Evolutionary conservation across 2,113 vertebrate genomes (phyloP), one percentile per base, ranked within the genome.

Genomic region (Gavialis gangeticus): DNA sequence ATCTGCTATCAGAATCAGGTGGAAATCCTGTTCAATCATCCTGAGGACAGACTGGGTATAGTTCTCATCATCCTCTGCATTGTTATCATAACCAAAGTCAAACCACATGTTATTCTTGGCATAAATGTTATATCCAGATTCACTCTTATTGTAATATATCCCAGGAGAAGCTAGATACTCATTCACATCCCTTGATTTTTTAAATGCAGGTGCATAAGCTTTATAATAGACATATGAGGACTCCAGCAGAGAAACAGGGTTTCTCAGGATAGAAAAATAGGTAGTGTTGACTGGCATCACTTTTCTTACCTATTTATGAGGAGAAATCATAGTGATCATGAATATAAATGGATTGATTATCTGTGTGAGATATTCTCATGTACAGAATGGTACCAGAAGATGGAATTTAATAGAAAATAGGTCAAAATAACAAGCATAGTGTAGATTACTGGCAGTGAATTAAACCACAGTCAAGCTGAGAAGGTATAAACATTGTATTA

Each of bases 181-280:
- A 0, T 98, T 98, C 87, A 99, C 93, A 0, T 92, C 97, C 55
- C 21, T 89, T 12, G 91, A 96, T 0, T 3, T 83, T 18, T 2
- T 85, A 93, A 99, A 99, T 64, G 99, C 98, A 13, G 98, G 98
- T 27, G 88, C 97, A 1, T 0, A 1, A 8, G 1, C 0, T 89
- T 98, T 98, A 96, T 98, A 99, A 96, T 99, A 99, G 8, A 63
- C 82, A 27, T 98, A 99, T 81, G 99, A 96, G 13, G 99, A 99
- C 92, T 99, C 99, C 96, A 99, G 96, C 97, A 99, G 98, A 66
- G 59, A 82, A 63, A 98, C 91, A 1, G 99, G 99, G 96, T 99
- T 96, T 75, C 99, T 98, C 79, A 99, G 84, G 85, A 99, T 98
- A 85, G 99, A 98, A 93, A 99, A 99, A 96, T 99, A 99, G 97